Evolutionary conservation across 1,140 invertebrate species (phyloP).

Genomic region (Drosophila pruinosa): DNA sequence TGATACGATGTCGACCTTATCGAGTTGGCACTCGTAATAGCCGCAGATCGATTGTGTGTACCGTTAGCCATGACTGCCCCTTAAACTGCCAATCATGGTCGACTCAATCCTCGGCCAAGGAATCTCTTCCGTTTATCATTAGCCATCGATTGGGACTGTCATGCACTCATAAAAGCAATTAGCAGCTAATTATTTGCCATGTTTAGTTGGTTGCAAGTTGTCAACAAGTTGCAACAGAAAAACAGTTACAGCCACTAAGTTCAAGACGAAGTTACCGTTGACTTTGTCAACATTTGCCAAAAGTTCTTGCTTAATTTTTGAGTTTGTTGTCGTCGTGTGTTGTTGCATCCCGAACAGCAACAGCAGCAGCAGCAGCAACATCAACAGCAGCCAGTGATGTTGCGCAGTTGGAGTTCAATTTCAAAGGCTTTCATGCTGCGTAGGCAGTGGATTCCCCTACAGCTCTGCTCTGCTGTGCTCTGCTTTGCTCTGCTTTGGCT

Average conservation of each 20-base stretch:
- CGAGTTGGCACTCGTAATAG: constrained; percentile 10
- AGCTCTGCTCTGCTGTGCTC: constrained; percentile 15
- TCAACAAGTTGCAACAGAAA: constrained; percentile 31
- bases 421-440: constrained; percentile 37
- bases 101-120: background rate
- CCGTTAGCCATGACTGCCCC: background rate
- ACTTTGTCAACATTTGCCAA: constrained; percentile 71
- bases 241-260: constrained; percentile 58
- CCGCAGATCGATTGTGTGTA: background rate
- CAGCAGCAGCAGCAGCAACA: constrained; percentile 10
- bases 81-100: constrained; percentile 28
- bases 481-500: constrained; percentile 16
- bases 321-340: constrained; percentile 27
- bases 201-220: constrained; percentile 30
- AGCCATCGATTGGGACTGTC: constrained; percentile 39
- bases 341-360: constrained; percentile 2
- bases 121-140: constrained; percentile 20
- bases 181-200: constrained; percentile 72
- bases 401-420: constrained; percentile 34
- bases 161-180: constrained; percentile 69
- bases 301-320: constrained; percentile 45
- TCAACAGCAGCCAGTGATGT: background rate
- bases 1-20: constrained; percentile 37
- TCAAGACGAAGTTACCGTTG: constrained; percentile 58
- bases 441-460: constrained; percentile 43